phyloP scores from a whole-genome alignment of 2,888 invertebrate species.

The Nomada hirtipes region DNA sequence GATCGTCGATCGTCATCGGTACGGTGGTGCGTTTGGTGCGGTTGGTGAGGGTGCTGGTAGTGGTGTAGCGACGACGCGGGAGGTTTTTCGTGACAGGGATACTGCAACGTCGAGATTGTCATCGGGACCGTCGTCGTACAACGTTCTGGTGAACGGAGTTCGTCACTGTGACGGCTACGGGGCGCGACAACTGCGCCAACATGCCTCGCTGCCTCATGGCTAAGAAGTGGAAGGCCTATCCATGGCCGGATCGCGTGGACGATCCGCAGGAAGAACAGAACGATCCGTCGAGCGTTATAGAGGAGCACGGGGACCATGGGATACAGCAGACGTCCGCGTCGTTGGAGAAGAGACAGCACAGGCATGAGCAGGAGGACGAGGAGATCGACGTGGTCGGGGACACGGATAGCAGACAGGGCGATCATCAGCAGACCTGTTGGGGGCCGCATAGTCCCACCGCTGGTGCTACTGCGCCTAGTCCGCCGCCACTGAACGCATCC shows the following conservation, averaged over 20 bases:
- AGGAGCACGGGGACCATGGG: conserved; percentile 57
- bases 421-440: conserved; percentile 87
- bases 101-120: conserved; percentile 14
- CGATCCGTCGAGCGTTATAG: conserved; percentile 60
- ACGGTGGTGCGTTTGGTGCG: conserved; percentile 70
- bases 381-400: conserved; percentile 96
- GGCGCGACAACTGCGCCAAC: conserved; percentile 32
- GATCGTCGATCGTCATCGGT: conserved; percentile 61
- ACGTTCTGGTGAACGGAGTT: conserved; percentile 24
- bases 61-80: conserved; percentile 51
- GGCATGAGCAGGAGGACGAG: conserved; percentile 85
- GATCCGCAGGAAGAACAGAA: conserved; percentile 81
- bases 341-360: conserved; percentile 79
- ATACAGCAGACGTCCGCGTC: conserved; percentile 57
- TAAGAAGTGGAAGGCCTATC: conserved; percentile 96
- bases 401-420: conserved; percentile 77
- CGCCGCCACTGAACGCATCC: conserved; percentile 82
- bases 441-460: conserved; percentile 91
- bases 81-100: conserved; percentile 46
- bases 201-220: conserved; percentile 98
- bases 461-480: conserved; percentile 87
- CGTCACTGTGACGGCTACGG: conserved; percentile 15
- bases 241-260: conserved; percentile 89
- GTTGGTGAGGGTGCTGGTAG: conserved; percentile 65
- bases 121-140: conserved; percentile 5